Conservation (phyloP, 2,113 vertebrate genomes). For the Amblyopsis rosae region DNA sequence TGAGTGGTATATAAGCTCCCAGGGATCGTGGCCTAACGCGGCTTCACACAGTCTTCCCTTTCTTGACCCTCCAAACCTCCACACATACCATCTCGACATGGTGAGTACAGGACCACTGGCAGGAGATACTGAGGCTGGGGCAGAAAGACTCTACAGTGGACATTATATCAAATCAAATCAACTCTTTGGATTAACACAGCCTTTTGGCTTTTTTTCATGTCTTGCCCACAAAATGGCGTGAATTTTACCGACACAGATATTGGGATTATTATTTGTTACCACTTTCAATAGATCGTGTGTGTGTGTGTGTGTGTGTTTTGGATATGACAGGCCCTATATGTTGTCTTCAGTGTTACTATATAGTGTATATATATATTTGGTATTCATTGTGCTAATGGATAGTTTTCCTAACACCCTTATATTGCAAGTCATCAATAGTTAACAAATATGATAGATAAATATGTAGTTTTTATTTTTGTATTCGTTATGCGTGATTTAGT, state of each 20-base stretch:
- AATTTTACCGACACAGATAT: not conserved
- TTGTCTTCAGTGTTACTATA: slow-evolving; percentile 1
- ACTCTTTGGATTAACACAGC: slow-evolving; percentile 38
- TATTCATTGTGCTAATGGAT: not conserved
- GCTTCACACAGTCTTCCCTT: slow-evolving; percentile 74
- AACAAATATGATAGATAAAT: too few species aligned
- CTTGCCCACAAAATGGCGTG: not conserved
- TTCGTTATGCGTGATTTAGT: too few species aligned
- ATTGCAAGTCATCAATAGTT: too few species aligned
- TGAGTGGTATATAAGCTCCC: slow-evolving; percentile 73
- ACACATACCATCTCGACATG: slow-evolving; percentile 73
- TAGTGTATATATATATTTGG: not conserved
- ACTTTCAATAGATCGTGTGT: slow-evolving; percentile 6
- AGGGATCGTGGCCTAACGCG: slow-evolving; percentile 52
- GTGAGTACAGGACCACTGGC: slow-evolving; percentile 72
- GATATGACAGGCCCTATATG: not conserved
- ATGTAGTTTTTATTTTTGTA: too few species aligned
- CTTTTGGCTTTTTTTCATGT: slow-evolving; percentile 8
- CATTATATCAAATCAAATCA: slow-evolving; percentile 2
- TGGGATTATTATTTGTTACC: not conserved
- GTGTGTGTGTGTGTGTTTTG: not conserved
- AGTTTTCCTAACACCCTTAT: not conserved
- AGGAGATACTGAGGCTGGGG: slow-evolving; percentile 34
- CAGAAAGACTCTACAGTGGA: slow-evolving; percentile 20
- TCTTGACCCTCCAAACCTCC: slow-evolving; percentile 72